Evolutionary conservation across 2,888 invertebrate species (phyloP).

Genomic region (Cheilosia vulpina): DNA sequence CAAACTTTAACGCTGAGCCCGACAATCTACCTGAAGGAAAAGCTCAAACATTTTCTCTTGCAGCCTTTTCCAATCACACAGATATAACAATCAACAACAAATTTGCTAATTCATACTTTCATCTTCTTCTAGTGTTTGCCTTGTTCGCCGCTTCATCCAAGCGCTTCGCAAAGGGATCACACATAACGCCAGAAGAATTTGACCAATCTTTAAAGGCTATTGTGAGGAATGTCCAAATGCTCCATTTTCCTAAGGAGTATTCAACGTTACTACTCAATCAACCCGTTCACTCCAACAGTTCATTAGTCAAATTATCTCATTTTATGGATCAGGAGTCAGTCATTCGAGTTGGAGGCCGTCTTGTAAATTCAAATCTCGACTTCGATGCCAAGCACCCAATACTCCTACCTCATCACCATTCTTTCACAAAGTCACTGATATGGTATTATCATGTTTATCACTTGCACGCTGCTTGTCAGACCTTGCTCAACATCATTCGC

Average conservation of each 20-base stretch:
- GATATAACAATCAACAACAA: background rate
- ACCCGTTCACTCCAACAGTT: constrained; percentile 4
- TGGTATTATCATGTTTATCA: too few species aligned
- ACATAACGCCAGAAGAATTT: constrained; percentile 6
- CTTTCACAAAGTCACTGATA: too few species aligned
- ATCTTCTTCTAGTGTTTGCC: background rate
- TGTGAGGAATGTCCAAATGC: constrained; percentile 1
- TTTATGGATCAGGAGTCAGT: background rate
- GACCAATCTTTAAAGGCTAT: background rate
- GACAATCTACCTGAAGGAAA: background rate
- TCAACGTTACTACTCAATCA: background rate
- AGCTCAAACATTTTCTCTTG: background rate
- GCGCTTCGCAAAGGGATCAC: background rate
- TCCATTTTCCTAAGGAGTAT: background rate
- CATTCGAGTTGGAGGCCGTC: background rate
- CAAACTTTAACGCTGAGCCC: background rate
- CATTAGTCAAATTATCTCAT: background rate
- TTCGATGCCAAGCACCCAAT: constrained; percentile 1
- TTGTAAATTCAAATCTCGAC: background rate
- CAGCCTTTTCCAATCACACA: background rate
- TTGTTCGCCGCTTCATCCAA: background rate
- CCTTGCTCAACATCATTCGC: too few species aligned
- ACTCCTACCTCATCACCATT: background rate
- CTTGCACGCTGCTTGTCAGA: too few species aligned
- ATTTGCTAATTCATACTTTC: constrained; percentile 16